phyloP scores from a whole-genome alignment of 2,888 invertebrate genomes.

The Alloplasta piceator region DNA sequence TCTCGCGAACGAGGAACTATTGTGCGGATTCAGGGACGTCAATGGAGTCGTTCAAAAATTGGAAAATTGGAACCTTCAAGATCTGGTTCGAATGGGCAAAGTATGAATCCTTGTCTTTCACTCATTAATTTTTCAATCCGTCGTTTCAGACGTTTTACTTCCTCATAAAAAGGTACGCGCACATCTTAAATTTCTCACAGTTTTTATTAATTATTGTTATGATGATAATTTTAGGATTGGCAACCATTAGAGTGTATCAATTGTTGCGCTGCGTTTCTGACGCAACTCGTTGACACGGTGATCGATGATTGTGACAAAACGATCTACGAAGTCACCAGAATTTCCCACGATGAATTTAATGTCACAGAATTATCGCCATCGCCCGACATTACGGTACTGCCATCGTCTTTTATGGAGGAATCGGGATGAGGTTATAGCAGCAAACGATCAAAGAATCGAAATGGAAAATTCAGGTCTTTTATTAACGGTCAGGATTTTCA shows the following conservation, averaged over 20 bases:
- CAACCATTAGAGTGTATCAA: constrained; percentile 86
- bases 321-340: constrained; percentile 68
- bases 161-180: too few relatives aligned
- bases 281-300: constrained; percentile 84
- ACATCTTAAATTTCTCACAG: constrained; percentile 76
- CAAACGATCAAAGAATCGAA: too few relatives aligned
- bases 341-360: too few relatives aligned
- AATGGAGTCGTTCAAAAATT: constrained; percentile 87
- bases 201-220: constrained; percentile 3
- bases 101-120: constrained; percentile 80
- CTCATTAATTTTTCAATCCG: constrained; percentile 84
- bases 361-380: too few relatives aligned
- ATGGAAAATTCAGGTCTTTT: too few relatives aligned
- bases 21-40: constrained; percentile 89
- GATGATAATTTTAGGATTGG: constrained; percentile 86
- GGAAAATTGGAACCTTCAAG: constrained; percentile 84
- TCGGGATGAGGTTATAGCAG: too few relatives aligned
- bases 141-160: too few relatives aligned
- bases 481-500: too few relatives aligned
- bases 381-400: too few relatives aligned
- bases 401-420: too few relatives aligned
- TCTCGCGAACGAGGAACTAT: constrained; percentile 88
- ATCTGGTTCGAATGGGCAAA: constrained; percentile 84
- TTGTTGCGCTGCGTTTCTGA: constrained; percentile 87
- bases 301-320: constrained; percentile 69